These are phyloP conservation scores for Limnothrissa miodon DNA, from an alignment of 2,113 vertebrate genomes.

Conservation along the genomic window DNA sequence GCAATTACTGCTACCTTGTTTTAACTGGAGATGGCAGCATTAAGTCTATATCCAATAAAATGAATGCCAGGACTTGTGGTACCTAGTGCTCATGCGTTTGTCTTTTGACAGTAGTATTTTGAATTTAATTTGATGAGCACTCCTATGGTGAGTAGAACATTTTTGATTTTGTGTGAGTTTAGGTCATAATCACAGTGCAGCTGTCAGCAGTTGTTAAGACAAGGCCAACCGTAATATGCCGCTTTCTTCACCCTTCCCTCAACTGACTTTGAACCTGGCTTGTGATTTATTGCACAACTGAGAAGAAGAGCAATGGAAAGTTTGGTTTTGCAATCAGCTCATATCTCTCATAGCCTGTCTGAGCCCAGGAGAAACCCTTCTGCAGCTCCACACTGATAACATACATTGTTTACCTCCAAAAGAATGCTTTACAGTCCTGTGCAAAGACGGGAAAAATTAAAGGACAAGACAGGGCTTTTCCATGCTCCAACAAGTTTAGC, in stretches of 20 bases:
- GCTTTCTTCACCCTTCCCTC: neutral
- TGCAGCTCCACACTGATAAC: neutral
- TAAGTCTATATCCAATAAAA: too few relatives aligned
- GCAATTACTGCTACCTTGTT: neutral
- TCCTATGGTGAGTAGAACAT: neutral
- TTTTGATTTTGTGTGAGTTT: neutral
- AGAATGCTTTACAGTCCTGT: neutral
- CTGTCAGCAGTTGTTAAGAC: neutral
- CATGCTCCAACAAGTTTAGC: neutral
- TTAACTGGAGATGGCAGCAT: neutral
- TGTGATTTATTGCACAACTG: neutral
- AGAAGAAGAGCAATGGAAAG: neutral
- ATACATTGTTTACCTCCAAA: neutral
- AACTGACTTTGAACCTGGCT: slow-evolving; percentile 3
- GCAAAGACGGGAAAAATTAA: neutral
- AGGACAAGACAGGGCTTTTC: neutral
- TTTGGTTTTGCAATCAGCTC: neutral
- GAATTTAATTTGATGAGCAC: neutral
- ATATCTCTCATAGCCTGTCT: neutral
- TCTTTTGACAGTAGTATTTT: too few relatives aligned
- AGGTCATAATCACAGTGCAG: neutral
- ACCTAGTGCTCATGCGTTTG: too few relatives aligned
- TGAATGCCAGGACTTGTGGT: too few relatives aligned
- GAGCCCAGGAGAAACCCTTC: neutral
- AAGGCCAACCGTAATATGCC: neutral